Evolutionary conservation across 2,888 invertebrate genomes (phyloP), one percentile per base, ranked within the genome.

Genomic region (Strigamia crassipes): DNA sequence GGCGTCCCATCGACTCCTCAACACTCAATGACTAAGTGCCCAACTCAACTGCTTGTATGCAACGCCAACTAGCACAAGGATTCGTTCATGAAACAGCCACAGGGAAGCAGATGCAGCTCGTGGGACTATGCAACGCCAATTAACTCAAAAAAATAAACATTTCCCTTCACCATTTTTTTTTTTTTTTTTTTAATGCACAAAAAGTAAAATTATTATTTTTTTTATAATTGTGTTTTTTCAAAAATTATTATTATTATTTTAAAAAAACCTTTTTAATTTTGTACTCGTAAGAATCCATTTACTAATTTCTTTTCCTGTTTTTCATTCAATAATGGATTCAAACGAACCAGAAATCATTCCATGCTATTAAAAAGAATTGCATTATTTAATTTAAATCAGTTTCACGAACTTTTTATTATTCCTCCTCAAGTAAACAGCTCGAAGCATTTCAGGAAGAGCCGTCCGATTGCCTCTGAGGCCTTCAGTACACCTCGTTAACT

Each of bases 21-120:
- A 27, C 66, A 66, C 66, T 66, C 66, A 66, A 66, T 66, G 66
- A 66, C 66, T 66, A 66, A 66, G 66, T 66, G 66, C 23, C 66
- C 66, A 66, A 66, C 9, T 66, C 23, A 23, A 66, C 66, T 27
- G 23, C 66, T 6, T 23, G 13, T 66, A 66, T 27, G 66, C 27
- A 66, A 27, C 66, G 66, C 66, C 66, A 66, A 27, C 27, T 15
- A 27, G 27, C 6, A 31, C 66, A 66, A 27, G 15, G 27, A 51
- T 66, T 31, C 4, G 27, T 66, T 66, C 27, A 15, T n/a, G 9
- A 42, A 42, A 42, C 42, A 10, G 42, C 61, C 61, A 61, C 18
- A 23, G 61, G 61, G 61, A 51, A 51, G 51, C 15, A 51, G 51
- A 51, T 6, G n/a, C 51, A 66, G 27, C 27, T 27, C 27, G 66